Conservation (phyloP, 2,113 vertebrate genomes). For the Phycodurus eques region DNA sequence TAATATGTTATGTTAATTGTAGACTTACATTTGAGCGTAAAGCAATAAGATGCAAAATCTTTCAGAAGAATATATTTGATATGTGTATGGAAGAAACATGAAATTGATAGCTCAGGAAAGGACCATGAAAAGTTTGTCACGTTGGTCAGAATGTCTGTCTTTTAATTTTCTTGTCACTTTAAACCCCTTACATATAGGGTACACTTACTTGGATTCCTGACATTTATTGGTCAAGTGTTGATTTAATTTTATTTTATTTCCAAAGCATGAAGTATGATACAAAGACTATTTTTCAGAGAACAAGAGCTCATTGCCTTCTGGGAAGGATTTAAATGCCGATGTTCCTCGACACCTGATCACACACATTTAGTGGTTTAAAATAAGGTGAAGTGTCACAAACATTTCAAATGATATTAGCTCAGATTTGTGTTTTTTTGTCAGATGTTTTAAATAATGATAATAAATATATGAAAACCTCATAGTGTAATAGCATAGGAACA, state of each 20-base stretch:
- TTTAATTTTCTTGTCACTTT: constrained; percentile 37
- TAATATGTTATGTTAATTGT: neutral
- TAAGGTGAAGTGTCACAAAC: constrained; percentile 61
- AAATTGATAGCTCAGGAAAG: constrained; percentile 24
- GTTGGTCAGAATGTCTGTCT: constrained; percentile 61
- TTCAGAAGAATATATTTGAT: constrained; percentile 13
- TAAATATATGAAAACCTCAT: constrained; percentile 30
- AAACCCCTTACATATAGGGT: constrained; percentile 2
- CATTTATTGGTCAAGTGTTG: constrained; percentile 32
- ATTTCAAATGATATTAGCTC: constrained; percentile 48
- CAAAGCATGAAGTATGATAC: constrained; percentile 34
- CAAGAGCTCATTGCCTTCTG: constrained; percentile 66
- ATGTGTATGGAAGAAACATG: constrained; percentile 8
- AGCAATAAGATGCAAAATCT: neutral
- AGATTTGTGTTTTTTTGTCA: constrained; percentile 34
- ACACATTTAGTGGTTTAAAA: constrained; percentile 43
- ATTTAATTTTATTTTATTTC: constrained; percentile 33
- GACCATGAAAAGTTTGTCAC: constrained; percentile 50
- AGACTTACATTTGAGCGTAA: neutral
- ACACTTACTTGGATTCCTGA: constrained; percentile 24
- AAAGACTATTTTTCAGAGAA: constrained; percentile 17
- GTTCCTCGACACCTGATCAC: constrained; percentile 53
- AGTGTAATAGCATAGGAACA: constrained; percentile 25
- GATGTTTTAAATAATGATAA: constrained; percentile 8
- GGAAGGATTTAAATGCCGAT: constrained; percentile 52